phyloP scores from a whole-genome alignment of 2,888 invertebrate genomes.

The Mimas tiliae region DNA sequence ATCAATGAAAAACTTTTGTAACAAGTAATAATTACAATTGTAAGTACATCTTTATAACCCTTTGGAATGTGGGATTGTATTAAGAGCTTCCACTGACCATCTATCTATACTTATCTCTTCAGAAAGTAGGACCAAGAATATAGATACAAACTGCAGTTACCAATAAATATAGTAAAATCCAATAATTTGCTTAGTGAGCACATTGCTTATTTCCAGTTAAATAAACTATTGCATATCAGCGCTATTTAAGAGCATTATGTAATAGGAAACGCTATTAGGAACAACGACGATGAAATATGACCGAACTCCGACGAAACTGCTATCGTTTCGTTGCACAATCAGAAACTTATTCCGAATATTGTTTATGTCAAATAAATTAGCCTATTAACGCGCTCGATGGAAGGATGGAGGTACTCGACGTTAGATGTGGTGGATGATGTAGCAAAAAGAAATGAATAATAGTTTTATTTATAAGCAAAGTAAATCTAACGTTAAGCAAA shows the following conservation, averaged over 20 bases:
- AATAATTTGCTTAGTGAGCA: not conserved
- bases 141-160: not conserved
- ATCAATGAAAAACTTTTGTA: not conserved
- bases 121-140: not conserved
- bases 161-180: too few species aligned
- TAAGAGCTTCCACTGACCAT: not conserved
- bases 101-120: not conserved
- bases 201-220: not conserved
- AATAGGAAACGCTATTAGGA: slow-evolving; percentile 40
- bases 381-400: not conserved
- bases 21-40: not conserved
- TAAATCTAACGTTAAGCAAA: not conserved
- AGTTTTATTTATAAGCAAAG: not conserved
- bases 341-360: slow-evolving; percentile 1
- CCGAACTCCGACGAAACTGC: slow-evolving; percentile 9
- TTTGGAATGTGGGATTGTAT: not conserved
- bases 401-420: slow-evolving; percentile 6
- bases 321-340: slow-evolving; percentile 20
- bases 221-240: slow-evolving; percentile 4
- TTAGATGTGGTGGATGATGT: not conserved
- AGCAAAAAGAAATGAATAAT: not conserved
- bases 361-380: slow-evolving; percentile 15
- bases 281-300: slow-evolving; percentile 15
- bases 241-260: slow-evolving; percentile 38
- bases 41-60: not conserved